Evolutionary conservation across 1,140 invertebrate genomes (phyloP).

Genomic region (Caerostris extrusa): DNA sequence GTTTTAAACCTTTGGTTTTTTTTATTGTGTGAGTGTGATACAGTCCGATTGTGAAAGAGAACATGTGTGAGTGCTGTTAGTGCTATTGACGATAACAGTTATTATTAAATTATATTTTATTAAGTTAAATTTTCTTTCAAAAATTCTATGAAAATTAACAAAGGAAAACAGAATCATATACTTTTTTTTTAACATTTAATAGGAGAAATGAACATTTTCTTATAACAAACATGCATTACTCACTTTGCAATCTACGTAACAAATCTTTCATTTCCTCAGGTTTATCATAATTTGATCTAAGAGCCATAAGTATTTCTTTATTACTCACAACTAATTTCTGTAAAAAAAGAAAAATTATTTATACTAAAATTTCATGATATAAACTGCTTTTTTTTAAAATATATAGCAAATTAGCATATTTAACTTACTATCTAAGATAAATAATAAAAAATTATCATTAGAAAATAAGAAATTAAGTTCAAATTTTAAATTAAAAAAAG

Average conservation of each 20-base stretch:
- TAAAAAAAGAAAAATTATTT: slow-evolving; percentile 78
- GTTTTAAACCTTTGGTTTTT: no score
- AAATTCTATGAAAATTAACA: no score
- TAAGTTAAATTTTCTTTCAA: no score
- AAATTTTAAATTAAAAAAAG: background rate
- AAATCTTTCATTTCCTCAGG: slow-evolving; percentile 99
- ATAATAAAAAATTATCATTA: background rate
- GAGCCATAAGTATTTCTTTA: slow-evolving; percentile 93
- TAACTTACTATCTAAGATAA: background rate
- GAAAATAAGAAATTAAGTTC: background rate
- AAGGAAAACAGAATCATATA: no score
- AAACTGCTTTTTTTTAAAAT: no score
- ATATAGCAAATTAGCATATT: background rate
- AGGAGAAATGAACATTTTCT: no score
- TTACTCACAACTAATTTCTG: slow-evolving; percentile 94
- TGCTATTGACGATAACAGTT: no score
- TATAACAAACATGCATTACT: slow-evolving; percentile 77
- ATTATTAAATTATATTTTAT: no score
- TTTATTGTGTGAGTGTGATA: no score
- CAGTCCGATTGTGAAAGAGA: no score
- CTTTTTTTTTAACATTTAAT: no score
- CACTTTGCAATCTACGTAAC: slow-evolving; percentile 91
- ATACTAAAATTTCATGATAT: background rate
- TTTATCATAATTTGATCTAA: slow-evolving; percentile 98
- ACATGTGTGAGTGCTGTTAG: no score